A percentile compares a stretch with the other conserved stretches of the same genome.
Conservation (phyloP, 1,140 invertebrate genomes). For the Leptopilina boulardi region DNA sequence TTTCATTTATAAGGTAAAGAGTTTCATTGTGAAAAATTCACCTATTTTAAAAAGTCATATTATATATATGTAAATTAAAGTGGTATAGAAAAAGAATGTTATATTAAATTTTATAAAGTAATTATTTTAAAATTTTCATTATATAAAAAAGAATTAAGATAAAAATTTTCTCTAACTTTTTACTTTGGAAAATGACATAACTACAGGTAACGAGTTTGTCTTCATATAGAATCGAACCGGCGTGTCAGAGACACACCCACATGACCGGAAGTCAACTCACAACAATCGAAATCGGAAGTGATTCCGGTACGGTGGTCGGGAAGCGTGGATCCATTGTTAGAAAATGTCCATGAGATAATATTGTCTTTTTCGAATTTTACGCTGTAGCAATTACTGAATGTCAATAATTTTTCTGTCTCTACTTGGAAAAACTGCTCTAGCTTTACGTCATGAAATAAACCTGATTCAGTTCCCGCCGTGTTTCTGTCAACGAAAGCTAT, state of each 20-base stretch:
- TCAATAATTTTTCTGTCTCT: slow-evolving; percentile 49
- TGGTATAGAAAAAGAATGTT: not conserved
- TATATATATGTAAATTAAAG: not conserved
- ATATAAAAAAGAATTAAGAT: no score
- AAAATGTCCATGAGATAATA: slow-evolving; percentile 52
- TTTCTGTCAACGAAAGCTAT: slow-evolving; percentile 42
- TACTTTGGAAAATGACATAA: no score
- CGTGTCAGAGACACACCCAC: slow-evolving; percentile 48
- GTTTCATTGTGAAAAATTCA: not conserved
- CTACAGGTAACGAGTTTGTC: not conserved
- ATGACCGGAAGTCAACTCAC: slow-evolving; percentile 61
- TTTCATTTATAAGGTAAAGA: not conserved
- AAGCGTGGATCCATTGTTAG: slow-evolving; percentile 53
- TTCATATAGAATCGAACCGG: not conserved
- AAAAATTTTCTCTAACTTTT: no score
- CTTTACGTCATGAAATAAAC: slow-evolving; percentile 53
- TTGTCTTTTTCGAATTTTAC: slow-evolving; percentile 52
- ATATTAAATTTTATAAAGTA: no score
- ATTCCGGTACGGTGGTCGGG: slow-evolving; percentile 58
- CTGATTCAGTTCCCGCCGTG: slow-evolving; percentile 56
- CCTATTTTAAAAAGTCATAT: not conserved
- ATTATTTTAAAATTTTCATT: no score
- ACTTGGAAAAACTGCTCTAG: slow-evolving; percentile 51
- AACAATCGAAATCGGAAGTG: slow-evolving; percentile 70
- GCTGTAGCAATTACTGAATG: slow-evolving; percentile 43